Evolutionary conservation across 2,797 vertebrate genomes (phyloP).

Genomic region (Neopelma chrysocephalum): DNA sequence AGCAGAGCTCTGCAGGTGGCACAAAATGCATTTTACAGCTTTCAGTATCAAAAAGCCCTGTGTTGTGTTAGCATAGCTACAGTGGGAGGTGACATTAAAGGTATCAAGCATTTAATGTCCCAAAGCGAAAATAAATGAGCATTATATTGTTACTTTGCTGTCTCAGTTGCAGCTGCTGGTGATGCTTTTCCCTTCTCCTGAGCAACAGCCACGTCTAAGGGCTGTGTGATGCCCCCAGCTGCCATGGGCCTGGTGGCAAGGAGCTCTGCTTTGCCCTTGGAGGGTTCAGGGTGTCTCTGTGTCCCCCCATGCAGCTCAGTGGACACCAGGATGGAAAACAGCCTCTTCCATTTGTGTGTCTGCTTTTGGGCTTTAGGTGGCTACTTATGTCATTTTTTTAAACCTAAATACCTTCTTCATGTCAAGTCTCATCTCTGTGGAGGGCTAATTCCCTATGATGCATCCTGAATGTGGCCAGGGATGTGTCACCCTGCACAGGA

Average conservation of each 20-base stretch:
- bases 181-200: not conserved
- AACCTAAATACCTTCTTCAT: not conserved
- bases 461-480: not conserved
- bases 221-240: not conserved
- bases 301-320: not conserved
- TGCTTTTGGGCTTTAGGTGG: not conserved
- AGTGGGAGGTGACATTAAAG: not conserved
- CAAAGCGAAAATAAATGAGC: not conserved
- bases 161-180: not conserved
- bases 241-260: not conserved
- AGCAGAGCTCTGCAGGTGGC: not conserved
- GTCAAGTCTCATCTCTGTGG: not conserved
- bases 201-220: not conserved
- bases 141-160: not conserved
- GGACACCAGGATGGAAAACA: not conserved
- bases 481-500: not conserved
- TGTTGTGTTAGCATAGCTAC: not conserved
- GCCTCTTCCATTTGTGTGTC: not conserved
- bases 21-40: not conserved
- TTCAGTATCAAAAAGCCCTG: not conserved
- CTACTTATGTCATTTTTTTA: not conserved
- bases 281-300: not conserved
- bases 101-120: not conserved
- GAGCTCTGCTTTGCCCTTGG: not conserved
- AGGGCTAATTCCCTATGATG: not conserved